Conservation (phyloP, 2,113 vertebrate species). For the Lophius piscatorius region DNA sequence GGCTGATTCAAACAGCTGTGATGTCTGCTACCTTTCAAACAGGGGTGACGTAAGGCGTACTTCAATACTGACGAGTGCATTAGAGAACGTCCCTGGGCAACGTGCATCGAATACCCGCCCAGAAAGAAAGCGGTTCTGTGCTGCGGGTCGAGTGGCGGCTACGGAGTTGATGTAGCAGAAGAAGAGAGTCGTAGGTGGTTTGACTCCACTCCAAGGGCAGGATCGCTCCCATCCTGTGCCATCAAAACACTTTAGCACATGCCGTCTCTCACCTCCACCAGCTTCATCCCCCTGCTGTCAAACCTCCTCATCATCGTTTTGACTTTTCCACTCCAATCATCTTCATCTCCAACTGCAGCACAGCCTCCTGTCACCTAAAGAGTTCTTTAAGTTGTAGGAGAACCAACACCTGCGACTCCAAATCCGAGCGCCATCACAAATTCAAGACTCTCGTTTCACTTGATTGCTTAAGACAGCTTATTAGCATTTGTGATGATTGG, state of each 20-base stretch:
- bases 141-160: slow-evolving; percentile 38
- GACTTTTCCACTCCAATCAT: slow-evolving; percentile 73
- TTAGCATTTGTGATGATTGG: slow-evolving; percentile 42
- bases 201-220: slow-evolving; percentile 61
- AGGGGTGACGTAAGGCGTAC: slow-evolving; percentile 34
- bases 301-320: slow-evolving; percentile 63
- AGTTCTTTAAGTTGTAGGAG: slow-evolving; percentile 2
- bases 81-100: slow-evolving; percentile 41
- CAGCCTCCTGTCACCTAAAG: slow-evolving; percentile 50
- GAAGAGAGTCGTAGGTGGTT: slow-evolving; percentile 36
- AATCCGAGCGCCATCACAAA: slow-evolving; percentile 7
- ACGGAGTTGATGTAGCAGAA: slow-evolving; percentile 37
- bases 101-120: slow-evolving; percentile 21
- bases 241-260: slow-evolving; percentile 61
- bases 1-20: slow-evolving; percentile 64
- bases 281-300: slow-evolving; percentile 64
- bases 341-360: slow-evolving; percentile 52
- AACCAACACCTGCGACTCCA: slow-evolving; percentile 14
- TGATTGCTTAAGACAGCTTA: slow-evolving; percentile 32
- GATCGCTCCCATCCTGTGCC: slow-evolving; percentile 55
- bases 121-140: slow-evolving; percentile 15
- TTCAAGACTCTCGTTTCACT: slow-evolving; percentile 16
- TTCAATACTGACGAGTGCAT: slow-evolving; percentile 41
- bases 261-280: slow-evolving; percentile 50
- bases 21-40: slow-evolving; percentile 52